Conservation (phyloP, 2,113 vertebrate species). For the Eurypyga helias region DNA sequence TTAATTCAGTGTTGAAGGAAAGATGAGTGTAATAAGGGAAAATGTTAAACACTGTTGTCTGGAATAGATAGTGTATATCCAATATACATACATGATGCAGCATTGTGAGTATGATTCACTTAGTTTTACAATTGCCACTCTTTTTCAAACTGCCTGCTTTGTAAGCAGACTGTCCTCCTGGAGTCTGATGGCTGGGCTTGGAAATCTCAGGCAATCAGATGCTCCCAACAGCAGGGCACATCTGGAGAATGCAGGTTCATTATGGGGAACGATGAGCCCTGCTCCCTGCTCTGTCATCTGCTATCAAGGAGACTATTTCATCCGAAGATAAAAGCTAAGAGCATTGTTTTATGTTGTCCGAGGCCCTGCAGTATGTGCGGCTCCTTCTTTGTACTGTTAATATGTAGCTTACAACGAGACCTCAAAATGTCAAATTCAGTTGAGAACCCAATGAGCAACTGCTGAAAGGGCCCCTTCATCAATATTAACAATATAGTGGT, state of each 20-base stretch:
- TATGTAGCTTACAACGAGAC: background rate
- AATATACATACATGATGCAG: background rate
- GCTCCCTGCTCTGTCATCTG: slow-evolving; percentile 35
- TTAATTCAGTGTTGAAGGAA: background rate
- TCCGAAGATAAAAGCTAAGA: slow-evolving; percentile 57
- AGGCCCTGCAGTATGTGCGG: background rate
- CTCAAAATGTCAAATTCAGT: background rate
- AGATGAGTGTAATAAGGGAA: background rate
- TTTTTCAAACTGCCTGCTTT: background rate
- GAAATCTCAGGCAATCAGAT: background rate
- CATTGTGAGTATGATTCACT: background rate
- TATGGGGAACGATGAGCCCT: background rate
- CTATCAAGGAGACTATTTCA: slow-evolving; percentile 51
- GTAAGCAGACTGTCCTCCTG: background rate
- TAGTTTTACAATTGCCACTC: background rate
- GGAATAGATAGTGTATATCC: background rate
- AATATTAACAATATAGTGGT: background rate
- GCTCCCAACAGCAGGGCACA: background rate
- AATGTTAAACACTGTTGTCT: background rate
- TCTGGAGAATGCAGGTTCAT: slow-evolving; percentile 45
- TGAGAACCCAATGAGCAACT: background rate
- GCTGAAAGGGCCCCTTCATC: background rate
- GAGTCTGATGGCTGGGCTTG: background rate
- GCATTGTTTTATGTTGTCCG: slow-evolving; percentile 52
- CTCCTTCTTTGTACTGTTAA: slow-evolving; percentile 38